Evolutionary conservation across 2,888 invertebrate species (phyloP).

Genomic region (Matsumyia berberina): DNA sequence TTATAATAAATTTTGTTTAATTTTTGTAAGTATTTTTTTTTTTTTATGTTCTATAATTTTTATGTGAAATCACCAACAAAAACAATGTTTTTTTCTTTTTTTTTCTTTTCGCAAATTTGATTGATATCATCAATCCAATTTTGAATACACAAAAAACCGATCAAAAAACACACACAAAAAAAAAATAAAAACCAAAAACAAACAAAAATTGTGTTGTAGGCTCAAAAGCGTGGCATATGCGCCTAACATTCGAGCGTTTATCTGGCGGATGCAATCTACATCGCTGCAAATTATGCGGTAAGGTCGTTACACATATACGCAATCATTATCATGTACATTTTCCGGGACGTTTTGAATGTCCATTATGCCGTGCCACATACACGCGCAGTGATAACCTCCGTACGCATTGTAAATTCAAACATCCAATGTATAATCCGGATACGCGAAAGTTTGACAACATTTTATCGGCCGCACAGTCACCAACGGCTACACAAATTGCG

Average conservation of each 20-base stretch:
- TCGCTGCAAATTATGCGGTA: slow-evolving; percentile 97
- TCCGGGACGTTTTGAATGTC: slow-evolving; percentile 96
- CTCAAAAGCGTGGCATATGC: slow-evolving; percentile 98
- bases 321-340: slow-evolving; percentile 97
- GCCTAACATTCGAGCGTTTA: slow-evolving; percentile 96
- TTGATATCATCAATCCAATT: slow-evolving; percentile 66
- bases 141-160: slow-evolving; percentile 51
- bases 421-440: slow-evolving; percentile 94
- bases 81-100: slow-evolving; percentile 83
- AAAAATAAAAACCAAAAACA: slow-evolving; percentile 64
- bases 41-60: slow-evolving; percentile 77
- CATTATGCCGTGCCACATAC: slow-evolving; percentile 95
- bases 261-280: slow-evolving; percentile 96
- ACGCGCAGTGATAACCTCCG: slow-evolving; percentile 96
- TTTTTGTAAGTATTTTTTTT: slow-evolving; percentile 57
- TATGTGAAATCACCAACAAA: slow-evolving; percentile 83
- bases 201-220: slow-evolving; percentile 87
- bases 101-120: slow-evolving; percentile 82
- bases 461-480: slow-evolving; percentile 86
- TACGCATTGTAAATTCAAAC: slow-evolving; percentile 96
- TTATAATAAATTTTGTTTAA: slow-evolving; percentile 43
- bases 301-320: slow-evolving; percentile 97
- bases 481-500: slow-evolving; percentile 85
- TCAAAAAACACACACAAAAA: slow-evolving; percentile 70
- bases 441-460: slow-evolving; percentile 93